Evolutionary conservation across 2,888 invertebrate species (phyloP).

Genomic region (Eudemis profundana): DNA sequence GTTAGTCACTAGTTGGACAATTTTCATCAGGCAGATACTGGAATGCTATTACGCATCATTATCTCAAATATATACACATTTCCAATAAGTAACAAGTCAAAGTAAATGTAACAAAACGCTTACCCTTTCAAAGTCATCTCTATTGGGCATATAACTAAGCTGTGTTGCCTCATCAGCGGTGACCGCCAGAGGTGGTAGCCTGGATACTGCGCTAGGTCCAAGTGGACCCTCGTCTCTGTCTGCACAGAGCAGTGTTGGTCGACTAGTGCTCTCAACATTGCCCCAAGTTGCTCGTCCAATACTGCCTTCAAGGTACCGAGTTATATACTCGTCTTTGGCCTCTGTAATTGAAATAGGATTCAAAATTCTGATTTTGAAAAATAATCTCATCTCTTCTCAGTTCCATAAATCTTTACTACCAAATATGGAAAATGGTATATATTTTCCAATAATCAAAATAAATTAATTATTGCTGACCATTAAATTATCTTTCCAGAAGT

Average conservation of each 20-base stretch:
- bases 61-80: not conserved
- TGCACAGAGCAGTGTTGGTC: conserved; percentile 91
- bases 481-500: no score
- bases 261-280: conserved; percentile 87
- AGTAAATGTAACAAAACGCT: conserved; percentile 44
- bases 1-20: no score
- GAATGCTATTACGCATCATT: not conserved
- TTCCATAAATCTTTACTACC: no score
- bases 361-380: no score
- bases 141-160: conserved; percentile 96
- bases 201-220: conserved; percentile 88
- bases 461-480: no score
- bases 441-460: no score
- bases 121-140: conserved; percentile 98
- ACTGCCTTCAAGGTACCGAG: conserved; percentile 94
- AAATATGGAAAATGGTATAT: no score
- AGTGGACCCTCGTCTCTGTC: conserved; percentile 91
- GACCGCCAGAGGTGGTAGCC: conserved; percentile 92
- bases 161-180: conserved; percentile 93
- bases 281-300: conserved; percentile 96
- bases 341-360: conserved; percentile 80
- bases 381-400: no score
- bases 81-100: not conserved
- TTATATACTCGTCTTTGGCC: conserved; percentile 96
- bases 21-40: no score